These are phyloP conservation scores for Hipposideros larvatus DNA, from an alignment of 2,797 vertebrate genomes.

Conservation along the genomic window DNA sequence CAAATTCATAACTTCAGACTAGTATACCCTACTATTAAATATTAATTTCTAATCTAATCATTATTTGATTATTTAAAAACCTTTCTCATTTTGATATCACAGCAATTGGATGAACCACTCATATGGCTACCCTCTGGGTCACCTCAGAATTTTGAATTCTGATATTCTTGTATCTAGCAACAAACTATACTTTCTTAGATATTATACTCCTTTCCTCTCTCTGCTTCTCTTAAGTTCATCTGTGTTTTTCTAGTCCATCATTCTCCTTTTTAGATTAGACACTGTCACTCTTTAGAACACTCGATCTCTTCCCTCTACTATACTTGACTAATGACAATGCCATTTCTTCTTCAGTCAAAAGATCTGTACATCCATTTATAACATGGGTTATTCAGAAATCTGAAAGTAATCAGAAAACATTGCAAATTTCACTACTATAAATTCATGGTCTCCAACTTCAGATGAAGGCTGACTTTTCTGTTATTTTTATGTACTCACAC, in stretches of 20 bases:
- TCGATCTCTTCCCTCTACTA: neutral
- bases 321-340: neutral
- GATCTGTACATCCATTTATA: neutral
- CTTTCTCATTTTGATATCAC: neutral
- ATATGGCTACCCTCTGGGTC: neutral
- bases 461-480: neutral
- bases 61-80: neutral
- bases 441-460: neutral
- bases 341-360: neutral
- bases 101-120: neutral
- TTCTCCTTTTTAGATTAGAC: neutral
- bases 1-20: neutral
- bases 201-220: neutral
- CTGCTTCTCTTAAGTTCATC: neutral
- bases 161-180: neutral
- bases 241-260: neutral
- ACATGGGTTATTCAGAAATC: neutral
- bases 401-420: neutral
- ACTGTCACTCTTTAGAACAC: neutral
- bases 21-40: neutral
- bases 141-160: neutral
- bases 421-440: neutral
- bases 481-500: neutral
- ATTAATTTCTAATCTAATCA: neutral
- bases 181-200: neutral